Evolutionary conservation across 2,888 invertebrate genomes (phyloP).

Genomic region (Congeria kusceri): DNA sequence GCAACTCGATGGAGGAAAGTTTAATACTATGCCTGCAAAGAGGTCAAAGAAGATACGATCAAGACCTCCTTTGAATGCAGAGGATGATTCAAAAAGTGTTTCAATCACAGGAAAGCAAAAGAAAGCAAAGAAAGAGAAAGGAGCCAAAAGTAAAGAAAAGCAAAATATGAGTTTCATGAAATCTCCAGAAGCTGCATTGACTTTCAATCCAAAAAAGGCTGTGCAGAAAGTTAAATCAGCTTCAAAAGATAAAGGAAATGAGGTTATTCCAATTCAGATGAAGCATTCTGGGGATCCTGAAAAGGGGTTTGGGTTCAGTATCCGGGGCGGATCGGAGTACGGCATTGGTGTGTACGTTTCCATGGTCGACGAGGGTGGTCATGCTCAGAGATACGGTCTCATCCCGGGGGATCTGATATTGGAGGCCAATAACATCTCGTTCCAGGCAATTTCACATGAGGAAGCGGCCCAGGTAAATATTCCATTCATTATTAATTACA

Average conservation of each 20-base stretch:
- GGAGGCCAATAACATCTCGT: constrained; percentile 96
- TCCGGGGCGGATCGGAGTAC: constrained; percentile 96
- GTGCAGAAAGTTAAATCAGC: background rate
- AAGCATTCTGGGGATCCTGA: constrained; percentile 47
- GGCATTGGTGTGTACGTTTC: constrained; percentile 98
- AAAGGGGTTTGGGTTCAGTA: constrained; percentile 94
- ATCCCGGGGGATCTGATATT: constrained; percentile 94
- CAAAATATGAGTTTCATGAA: constrained; percentile 30
- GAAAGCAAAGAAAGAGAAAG: constrained; percentile 37
- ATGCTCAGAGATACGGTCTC: constrained; percentile 94
- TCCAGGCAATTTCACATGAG: constrained; percentile 86
- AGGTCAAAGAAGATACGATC: constrained; percentile 46
- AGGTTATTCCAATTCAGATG: constrained; percentile 52
- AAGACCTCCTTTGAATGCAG: constrained; percentile 38
- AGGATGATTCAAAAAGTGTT: background rate
- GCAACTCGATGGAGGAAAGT: constrained; percentile 55
- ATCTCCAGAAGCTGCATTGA: constrained; percentile 26
- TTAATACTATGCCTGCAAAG: constrained; percentile 68
- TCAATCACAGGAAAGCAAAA: constrained; percentile 21
- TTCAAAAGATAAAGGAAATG: constrained; percentile 30
- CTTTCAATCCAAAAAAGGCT: background rate
- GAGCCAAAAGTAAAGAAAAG: constrained; percentile 35
- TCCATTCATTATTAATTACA: no score
- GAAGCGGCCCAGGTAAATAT: constrained; percentile 80
- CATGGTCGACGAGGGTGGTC: constrained; percentile 96